Conservation (phyloP, 2,888 invertebrate species). For the Melieria picta region DNA sequence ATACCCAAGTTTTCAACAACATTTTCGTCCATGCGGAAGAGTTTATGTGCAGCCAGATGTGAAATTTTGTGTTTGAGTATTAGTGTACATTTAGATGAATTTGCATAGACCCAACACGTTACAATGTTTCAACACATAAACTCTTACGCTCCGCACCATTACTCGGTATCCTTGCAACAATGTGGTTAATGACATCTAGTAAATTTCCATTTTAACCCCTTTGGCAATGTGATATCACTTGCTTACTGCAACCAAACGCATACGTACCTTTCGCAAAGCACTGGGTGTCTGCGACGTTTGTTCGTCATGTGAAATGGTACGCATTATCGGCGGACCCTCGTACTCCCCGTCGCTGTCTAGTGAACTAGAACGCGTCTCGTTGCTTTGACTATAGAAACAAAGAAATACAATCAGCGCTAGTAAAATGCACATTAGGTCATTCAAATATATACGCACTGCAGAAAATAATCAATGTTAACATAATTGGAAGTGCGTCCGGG, state of each 20-base stretch:
- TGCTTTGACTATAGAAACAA: constrained; percentile 59
- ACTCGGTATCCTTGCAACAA: no score
- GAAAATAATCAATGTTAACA: constrained; percentile 92
- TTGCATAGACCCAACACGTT: no score
- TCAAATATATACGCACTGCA: constrained; percentile 73
- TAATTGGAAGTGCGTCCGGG: constrained; percentile 86
- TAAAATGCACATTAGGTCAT: background rate
- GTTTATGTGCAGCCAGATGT: constrained; percentile 10
- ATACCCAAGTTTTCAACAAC: background rate
- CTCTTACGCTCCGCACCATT: no score
- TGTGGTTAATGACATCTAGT: no score
- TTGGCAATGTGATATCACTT: background rate
- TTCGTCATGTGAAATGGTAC: constrained; percentile 74
- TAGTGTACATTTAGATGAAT: background rate
- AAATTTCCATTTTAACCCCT: no score
- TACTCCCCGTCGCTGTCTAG: constrained; percentile 69
- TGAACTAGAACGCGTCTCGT: constrained; percentile 68
- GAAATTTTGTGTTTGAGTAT: background rate
- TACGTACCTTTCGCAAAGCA: constrained; percentile 61
- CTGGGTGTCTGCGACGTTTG: constrained; percentile 67
- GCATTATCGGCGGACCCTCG: constrained; percentile 68
- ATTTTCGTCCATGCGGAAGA: background rate
- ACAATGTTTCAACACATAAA: no score
- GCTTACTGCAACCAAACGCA: background rate
- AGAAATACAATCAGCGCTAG: background rate